Evolutionary conservation across 2,797 vertebrate genomes (phyloP), one percentile per base, ranked within the genome.

Genomic region (Lepilemur ruficaudatus): DNA sequence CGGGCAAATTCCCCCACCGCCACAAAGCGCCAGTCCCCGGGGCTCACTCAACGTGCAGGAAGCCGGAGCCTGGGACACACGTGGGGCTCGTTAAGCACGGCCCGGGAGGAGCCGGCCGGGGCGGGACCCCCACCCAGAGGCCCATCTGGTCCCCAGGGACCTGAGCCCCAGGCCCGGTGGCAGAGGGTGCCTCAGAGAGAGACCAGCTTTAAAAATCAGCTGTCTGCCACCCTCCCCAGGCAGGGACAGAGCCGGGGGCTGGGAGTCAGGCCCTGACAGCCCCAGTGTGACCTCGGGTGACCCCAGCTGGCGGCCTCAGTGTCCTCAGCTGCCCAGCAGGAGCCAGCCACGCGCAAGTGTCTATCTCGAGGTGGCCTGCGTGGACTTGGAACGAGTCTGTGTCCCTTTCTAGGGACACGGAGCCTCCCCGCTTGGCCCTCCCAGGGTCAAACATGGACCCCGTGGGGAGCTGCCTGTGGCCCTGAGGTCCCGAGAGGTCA

Each of bases 151-250:
- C 59, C 28, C 89, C 52, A 13, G 65, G 46, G 69, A 41, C 14
- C 13, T 1, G 4, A 46, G 59, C 12, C 32, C n/a, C 57, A 4
- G 48, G 73, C 55, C 2, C n/a, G 3, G 9, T 2, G 0, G 4
- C 3, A 0, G 4, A 25, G 11, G 38, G 35, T 6, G 5, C 6
- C 0, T 8, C 0, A 9, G 38, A n/a, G n/a, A 59, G 41, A 32
- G 41, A 43, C 15, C 23, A 4, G 12, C 41, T 1, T 10, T 1
- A 30, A 14, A 17, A 25, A 25, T 48, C 25, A 7, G n/a, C 12
- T 28, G 8, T 32, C 43, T 0, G 22, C 30, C 25, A 13, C 18
- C 35, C 23, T 18, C 5, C 12, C 20, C 8, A 2, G 15, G 55
- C 55, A 57, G 22, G 15, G 55, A 35, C 32, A 22, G 12, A 18